Base-by-base conservation (phyloP, 2,888 invertebrate species). In the Alsophila aescularia region DNA sequence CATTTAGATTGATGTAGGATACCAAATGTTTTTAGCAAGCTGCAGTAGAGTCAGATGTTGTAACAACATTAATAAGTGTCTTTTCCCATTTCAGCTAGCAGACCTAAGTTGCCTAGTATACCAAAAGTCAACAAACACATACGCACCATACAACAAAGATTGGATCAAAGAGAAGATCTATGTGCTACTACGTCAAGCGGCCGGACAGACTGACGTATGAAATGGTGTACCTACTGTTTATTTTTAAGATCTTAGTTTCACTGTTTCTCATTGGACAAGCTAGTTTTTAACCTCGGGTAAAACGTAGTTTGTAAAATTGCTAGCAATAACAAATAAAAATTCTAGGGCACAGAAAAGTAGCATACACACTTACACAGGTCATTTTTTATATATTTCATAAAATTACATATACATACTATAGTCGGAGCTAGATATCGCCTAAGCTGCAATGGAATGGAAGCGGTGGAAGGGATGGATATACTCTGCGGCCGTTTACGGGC, bases 131-230 rank as follows among this genome's bases (percentile, higher is more conserved):
- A 97, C 97, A 35, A 98, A 98, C 77, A 98, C 98, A 0, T 99
- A 99, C 77, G 97, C 98, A 1, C 99, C 99, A 0, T 99, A 99
- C 90, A 99, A 99, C 85, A 99, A 99, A 90, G 98, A 98, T 75
- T 99, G 99, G 99, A 98, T 99, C 54, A 99, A 99, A 85, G 99
- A 99, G 82, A 98, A 99, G 83, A 98, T 99, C 62, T 99, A 99
- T 79, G 96, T 98, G 3, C 90, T 99, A 72, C 90, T 99, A 61
- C 95, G 98, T 67, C 98, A 98, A 87, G 98, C 98, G 0, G 96
- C 97, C 0, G 96, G 96, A 0, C 93, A 93, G 57, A 79, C 75
- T 4, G 90, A 88, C 63, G 41, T 15, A 10, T 16, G 12, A 47
- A 34, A 10, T 18, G 9, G 1, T 58, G 43, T 31, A 40, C 41